Base-by-base conservation (phyloP, 1,140 invertebrate species). In the Pseudobourletiella spinata region DNA sequence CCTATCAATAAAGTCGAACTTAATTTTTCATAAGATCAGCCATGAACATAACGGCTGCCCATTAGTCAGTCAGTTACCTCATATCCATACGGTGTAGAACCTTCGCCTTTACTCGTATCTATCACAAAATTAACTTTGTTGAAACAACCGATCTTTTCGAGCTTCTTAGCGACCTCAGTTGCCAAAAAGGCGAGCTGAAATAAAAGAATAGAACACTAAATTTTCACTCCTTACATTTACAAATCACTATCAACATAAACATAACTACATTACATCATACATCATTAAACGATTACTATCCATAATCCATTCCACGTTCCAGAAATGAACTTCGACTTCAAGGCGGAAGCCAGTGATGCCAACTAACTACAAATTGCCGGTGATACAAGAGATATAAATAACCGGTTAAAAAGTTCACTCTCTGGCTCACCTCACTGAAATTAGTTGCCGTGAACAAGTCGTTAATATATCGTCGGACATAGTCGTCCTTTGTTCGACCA, bases 141-240 rank as follows among this genome's bases (percentile, higher is more conserved):
- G 73, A 95, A 95, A 72, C 89, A 88, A 26, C 87, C 88, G 51
- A 94, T 78, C 25, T 81, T 79, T 69, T 89, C 83, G 43, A 95
- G 76, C 63, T 84, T 83, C 15, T 78, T 76, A 52, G 83, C 80
- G 1, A 87, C 86, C 60, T 76, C 73, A 55, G 78, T 73, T 18
- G 77, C 74, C 64, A 71, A 71, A n/a, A 75, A 57, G n/a, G 80
- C 70, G 63, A 80, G 73, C 77, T 80, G n/a, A 71, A 63, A 61
- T 51, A 62, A 67, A 58, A 65, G 15, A 46, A 46, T 28, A 46
- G 65, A 70, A 63, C 67, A 56, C 63, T 57, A 56, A 3, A 55
- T 29, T n/a, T n/a, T n/a, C n/a, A n/a, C n/a, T n/a, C n/a, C n/a
- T n/a, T n/a, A n/a, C n/a, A n/a, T n/a, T n/a, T 55, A 29, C 15